These are phyloP conservation scores for Scomber scombrus DNA, from an alignment of 2,113 vertebrate genomes.

Conservation along the genomic window DNA sequence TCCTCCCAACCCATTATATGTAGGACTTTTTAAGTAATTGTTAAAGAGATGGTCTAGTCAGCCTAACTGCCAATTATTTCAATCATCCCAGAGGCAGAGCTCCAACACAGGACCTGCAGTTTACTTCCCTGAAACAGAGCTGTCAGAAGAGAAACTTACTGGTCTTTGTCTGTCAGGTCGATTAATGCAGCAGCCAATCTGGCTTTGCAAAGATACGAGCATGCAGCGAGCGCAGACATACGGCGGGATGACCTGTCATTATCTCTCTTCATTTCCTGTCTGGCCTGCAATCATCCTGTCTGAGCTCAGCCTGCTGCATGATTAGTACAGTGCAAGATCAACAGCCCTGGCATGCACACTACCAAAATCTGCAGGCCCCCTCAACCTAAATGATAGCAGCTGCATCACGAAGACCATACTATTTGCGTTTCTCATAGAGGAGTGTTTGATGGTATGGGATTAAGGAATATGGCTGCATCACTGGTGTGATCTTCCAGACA, in stretches of 20 bases:
- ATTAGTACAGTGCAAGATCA: constrained; percentile 76
- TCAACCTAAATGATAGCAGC: constrained; percentile 74
- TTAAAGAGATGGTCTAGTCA: constrained; percentile 17
- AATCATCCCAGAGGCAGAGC: not conserved
- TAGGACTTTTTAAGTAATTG: constrained; percentile 23
- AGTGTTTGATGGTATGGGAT: constrained; percentile 39
- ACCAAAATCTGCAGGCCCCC: constrained; percentile 52
- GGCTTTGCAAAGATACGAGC: constrained; percentile 53
- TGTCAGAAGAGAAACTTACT: constrained; percentile 58
- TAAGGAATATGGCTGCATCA: constrained; percentile 12
- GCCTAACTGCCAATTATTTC: constrained; percentile 36
- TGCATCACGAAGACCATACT: constrained; percentile 55
- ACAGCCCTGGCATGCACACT: constrained; percentile 63
- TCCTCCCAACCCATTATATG: constrained; percentile 4
- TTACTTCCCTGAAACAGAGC: constrained; percentile 26
- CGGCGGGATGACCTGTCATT: constrained; percentile 75
- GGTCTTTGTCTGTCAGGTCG: constrained; percentile 69
- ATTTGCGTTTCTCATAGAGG: constrained; percentile 35
- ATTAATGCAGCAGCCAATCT: constrained; percentile 72
- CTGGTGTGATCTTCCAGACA: constrained; percentile 42
- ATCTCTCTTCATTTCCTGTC: constrained; percentile 83
- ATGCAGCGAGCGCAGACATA: constrained; percentile 62
- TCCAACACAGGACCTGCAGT: constrained; percentile 19
- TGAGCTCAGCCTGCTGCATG: constrained; percentile 67
- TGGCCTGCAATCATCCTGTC: constrained; percentile 80